Evolutionary conservation across 1,140 invertebrate genomes (phyloP).

Genomic region (Neodiprion fabricii): DNA sequence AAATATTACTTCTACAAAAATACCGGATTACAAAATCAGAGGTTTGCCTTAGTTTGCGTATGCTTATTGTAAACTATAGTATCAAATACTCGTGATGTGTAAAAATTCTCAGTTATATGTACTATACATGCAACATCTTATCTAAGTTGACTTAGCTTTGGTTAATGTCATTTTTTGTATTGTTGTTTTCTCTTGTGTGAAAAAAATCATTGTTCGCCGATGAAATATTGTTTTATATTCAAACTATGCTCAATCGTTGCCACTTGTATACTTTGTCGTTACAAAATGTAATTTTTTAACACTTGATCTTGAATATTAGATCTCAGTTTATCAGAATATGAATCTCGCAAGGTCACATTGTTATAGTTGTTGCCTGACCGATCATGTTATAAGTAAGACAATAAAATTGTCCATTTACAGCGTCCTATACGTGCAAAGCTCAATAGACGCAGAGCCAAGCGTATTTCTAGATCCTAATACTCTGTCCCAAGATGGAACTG

Average conservation of each 20-base stretch:
- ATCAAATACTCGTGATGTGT: too few species aligned
- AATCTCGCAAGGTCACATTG: too few species aligned
- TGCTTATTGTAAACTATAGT: too few species aligned
- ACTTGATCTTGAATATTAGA: neutral
- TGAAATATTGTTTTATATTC: too few species aligned
- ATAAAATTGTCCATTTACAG: conserved; percentile 62
- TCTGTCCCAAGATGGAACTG: conserved; percentile 91
- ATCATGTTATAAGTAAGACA: too few species aligned
- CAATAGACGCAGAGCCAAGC: conserved; percentile 76
- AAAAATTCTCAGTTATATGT: too few species aligned
- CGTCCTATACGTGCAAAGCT: conserved; percentile 91
- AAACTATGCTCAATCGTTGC: too few species aligned
- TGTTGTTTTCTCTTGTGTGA: neutral
- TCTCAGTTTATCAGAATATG: too few species aligned
- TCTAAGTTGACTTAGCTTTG: conserved; percentile 30
- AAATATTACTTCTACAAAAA: conserved; percentile 95
- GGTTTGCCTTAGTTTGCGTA: conserved; percentile 61
- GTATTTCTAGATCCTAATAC: conserved; percentile 97
- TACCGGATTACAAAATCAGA: conserved; percentile 95
- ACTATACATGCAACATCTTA: too few species aligned
- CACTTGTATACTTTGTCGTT: too few species aligned
- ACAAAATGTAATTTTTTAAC: too few species aligned
- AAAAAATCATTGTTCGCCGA: conserved; percentile 11
- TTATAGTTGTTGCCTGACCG: too few species aligned
- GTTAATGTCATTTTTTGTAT: neutral